These are phyloP conservation scores for Heterotis niloticus DNA, from an alignment of 2,113 vertebrate species.

Conservation along the genomic window DNA sequence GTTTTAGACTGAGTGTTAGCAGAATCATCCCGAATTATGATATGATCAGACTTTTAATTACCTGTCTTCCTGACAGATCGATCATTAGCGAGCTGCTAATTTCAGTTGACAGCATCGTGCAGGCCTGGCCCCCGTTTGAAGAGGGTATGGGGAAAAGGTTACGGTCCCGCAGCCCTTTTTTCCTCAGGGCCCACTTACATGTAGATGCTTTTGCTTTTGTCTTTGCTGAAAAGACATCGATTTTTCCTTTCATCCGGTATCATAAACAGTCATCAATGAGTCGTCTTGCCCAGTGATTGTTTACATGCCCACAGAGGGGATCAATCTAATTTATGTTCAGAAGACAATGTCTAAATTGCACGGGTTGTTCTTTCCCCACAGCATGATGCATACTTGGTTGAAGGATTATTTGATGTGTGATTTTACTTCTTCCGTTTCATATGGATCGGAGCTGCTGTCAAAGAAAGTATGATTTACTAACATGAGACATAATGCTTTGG, in stretches of 20 bases:
- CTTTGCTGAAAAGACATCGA: constrained; percentile 16
- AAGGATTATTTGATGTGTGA: constrained; percentile 52
- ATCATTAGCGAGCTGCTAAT: constrained; percentile 48
- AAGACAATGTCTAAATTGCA: constrained; percentile 52
- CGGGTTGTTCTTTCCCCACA: constrained; percentile 57
- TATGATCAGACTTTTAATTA: constrained; percentile 52
- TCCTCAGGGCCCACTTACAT: constrained; percentile 20
- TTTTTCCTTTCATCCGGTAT: constrained; percentile 44
- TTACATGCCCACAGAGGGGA: constrained; percentile 48
- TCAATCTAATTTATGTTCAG: constrained; percentile 57
- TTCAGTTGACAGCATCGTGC: constrained; percentile 48
- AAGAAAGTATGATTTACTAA: not conserved
- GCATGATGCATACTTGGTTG: constrained; percentile 40
- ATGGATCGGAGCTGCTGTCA: constrained; percentile 13
- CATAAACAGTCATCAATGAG: constrained; percentile 48
- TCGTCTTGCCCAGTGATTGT: constrained; percentile 47
- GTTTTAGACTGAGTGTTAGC: not conserved
- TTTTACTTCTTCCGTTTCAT: constrained; percentile 38
- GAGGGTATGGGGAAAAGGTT: not conserved
- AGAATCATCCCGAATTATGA: constrained; percentile 42
- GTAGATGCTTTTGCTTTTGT: constrained; percentile 19
- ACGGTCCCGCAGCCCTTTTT: not conserved
- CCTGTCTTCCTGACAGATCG: constrained; percentile 49
- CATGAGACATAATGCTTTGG: constrained; percentile 6
- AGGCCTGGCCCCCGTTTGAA: constrained; percentile 34